These are phyloP conservation scores for Halesus radiatus DNA, from an alignment of 1,140 invertebrate genomes.

Conservation along the genomic window DNA sequence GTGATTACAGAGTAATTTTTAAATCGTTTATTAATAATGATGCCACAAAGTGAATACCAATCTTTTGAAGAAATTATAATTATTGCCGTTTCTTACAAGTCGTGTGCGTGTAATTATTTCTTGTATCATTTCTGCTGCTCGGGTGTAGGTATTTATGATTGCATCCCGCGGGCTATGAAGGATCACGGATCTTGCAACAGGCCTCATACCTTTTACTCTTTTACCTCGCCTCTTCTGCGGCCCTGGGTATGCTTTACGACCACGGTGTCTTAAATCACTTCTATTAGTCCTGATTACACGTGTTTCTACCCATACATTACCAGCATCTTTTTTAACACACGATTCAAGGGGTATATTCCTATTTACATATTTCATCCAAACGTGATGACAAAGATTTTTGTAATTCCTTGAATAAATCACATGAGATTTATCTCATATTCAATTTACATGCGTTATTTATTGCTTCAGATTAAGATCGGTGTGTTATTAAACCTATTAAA, in stretches of 20 bases:
- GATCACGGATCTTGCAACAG: too few species aligned
- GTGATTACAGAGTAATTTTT: too few species aligned
- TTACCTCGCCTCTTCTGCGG: conserved; percentile 32
- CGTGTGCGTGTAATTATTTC: conserved; percentile 24
- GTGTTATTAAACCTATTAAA: not conserved
- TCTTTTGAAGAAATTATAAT: too few species aligned
- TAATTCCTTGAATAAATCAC: conserved; percentile 6
- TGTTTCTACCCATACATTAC: not conserved
- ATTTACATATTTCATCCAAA: conserved; percentile 13
- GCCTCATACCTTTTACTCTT: too few species aligned
- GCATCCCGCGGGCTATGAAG: conserved; percentile 21
- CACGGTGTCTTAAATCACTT: conserved; percentile 44
- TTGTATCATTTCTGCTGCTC: not conserved
- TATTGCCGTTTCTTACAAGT: conserved; percentile 3
- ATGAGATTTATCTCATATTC: not conserved
- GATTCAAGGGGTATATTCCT: not conserved
- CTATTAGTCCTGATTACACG: conserved; percentile 52
- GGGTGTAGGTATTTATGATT: conserved; percentile 34
- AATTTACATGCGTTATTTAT: not conserved
- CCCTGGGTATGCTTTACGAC: conserved; percentile 50
- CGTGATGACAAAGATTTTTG: conserved; percentile 7
- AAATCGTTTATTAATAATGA: too few species aligned
- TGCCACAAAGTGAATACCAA: too few species aligned
- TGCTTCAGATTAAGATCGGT: not conserved
- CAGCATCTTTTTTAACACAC: not conserved